Base-by-base conservation (phyloP, 2,888 invertebrate species). In the Euzetes globulus region DNA sequence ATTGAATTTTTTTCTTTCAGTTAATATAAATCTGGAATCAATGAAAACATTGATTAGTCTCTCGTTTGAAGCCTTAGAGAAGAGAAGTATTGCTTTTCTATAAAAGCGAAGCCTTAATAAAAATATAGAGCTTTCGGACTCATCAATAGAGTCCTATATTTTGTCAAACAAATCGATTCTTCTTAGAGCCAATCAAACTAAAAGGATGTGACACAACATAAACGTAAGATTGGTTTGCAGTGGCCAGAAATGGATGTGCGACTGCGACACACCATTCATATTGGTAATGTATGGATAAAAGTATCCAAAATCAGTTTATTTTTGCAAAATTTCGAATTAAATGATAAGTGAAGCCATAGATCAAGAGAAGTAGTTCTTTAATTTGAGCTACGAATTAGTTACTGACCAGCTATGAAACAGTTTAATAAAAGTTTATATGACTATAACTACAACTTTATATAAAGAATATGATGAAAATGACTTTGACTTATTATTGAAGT, bases 31-130 rank as follows among this genome's bases (percentile, higher is more conserved):
- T 9, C 37, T 29, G 6, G 17, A 65, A 17, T 37, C 22, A 65
- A 19, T 65, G 41, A 41, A 58, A 58, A 19, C 65, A 19, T 37
- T 65, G 37, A 19, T 65, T 63, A 9, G 1, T 22, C 1, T 2
- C 1, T 37, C 11, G 1, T 65, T 41, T 41, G 65, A 65, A 65
- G 17, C 65, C 65, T 65, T 65, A 65, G 37, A 63, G 37, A 41
- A 65, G 37, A 65, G 41, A 65, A 41, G 22, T 41, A 27, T 33
- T 33, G 29, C 19, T 68, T 70, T 70, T 22, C 25, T 37, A 37
- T 47, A 22, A 45, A 70, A 70, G 27, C 41, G 70, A 70, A 70
- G 25, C 70, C 70, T 70, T 70, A 70, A 70, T 47, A 70, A 22
- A 22, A 47, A 19, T 52, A 25, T 22, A 70, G 45, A 70, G 25